phyloP scores from a whole-genome alignment of 2,113 vertebrate species.

The Charina bottae region DNA sequence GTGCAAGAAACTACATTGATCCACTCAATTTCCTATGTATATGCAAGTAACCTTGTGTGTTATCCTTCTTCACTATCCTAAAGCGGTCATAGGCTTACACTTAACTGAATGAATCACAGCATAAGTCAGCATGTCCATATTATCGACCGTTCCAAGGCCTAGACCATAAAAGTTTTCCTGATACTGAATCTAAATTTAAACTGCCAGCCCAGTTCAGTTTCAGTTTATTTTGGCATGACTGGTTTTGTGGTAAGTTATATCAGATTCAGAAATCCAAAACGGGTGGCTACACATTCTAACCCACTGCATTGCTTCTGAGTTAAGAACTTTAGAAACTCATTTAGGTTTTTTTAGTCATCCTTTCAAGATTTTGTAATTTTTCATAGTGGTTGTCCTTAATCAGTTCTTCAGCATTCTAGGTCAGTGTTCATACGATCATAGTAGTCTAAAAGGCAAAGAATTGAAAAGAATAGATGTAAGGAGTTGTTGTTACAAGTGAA shows the following conservation, averaged over 20 bases:
- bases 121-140: not conserved
- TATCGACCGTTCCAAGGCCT: not conserved
- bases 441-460: not conserved
- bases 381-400: not conserved
- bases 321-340: not conserved
- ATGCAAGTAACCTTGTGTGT: not conserved
- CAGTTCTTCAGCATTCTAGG: not conserved
- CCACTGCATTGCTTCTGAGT: not conserved
- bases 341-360: not conserved
- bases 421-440: not conserved
- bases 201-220: not conserved
- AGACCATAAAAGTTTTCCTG: not conserved
- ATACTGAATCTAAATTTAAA: conserved; percentile 6
- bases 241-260: not conserved
- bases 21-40: not conserved
- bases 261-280: not conserved
- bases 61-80: not conserved
- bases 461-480: not conserved
- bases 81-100: not conserved
- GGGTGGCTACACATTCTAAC: not conserved
- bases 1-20: not conserved
- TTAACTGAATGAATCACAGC: not conserved
- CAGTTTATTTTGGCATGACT: not conserved
- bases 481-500: not conserved
- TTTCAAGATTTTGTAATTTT: not conserved